Base-by-base conservation (phyloP, 1,140 invertebrate species). In the Atta colombica region DNA sequence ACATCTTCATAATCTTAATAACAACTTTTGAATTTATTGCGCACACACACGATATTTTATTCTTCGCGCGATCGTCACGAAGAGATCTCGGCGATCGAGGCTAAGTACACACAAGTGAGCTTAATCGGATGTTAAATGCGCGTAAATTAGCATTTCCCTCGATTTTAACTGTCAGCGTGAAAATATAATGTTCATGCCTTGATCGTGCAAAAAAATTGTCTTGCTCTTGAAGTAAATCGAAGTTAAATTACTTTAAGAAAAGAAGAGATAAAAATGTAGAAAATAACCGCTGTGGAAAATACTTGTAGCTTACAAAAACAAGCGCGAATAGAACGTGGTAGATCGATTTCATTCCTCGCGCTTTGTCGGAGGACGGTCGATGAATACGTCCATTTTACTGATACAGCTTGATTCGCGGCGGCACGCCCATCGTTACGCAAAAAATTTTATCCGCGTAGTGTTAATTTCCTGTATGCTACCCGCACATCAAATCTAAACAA, bases 1-100 rank as follows among this genome's bases (percentile, higher is more conserved):
- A 82, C 80, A 49, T 82, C 80, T 75, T 61, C 28, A 61, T 75
- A 61, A 84, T 74, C 31, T 75, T 74, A 84, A 71, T 81, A 81
- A 84, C 55, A 28, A 84, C 55, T 39, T 49, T 63, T 12, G 6
- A 75, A 84, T 75, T 75, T 61, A 84, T 51, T 16, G 35, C 80
- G 5, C 49, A 8, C 25, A 10, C 25, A 25, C 25, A n/a, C 25
- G 68, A 82, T 74, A 4, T 6, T 49, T 45, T 6, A 58, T 31
- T 82, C 25, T 16, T 74, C 18, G 68, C 31, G 69, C 80, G 68
- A 82, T 74, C 66, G 53, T 16, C 39, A 12, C 53, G 31, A 74
- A 39, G 31, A 49, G 68, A 82, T 82, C 55, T 45, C 53, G 51
- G 45, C 21, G 35, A 45, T 51, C 16, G 49, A 21, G 18, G 21